Base-by-base conservation (phyloP, 2,888 invertebrate species). In the Xylophagus ater region DNA sequence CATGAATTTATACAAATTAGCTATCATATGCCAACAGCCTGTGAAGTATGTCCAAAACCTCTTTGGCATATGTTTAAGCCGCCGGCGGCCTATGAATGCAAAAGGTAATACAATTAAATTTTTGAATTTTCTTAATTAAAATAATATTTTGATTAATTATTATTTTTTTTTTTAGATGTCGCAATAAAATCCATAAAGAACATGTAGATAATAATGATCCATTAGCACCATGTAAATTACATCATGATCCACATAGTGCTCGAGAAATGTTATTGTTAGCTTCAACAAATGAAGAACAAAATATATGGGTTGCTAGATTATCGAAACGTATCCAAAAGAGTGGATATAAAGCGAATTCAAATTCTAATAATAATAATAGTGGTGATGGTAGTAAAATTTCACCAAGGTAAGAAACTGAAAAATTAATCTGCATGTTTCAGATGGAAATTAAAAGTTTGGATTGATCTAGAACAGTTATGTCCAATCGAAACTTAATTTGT, bases 61-160 rank as follows among this genome's bases (percentile, higher is more conserved):
- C 74, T 97, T 53, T 97, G 93, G 89, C 85, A 94, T 68, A 85
- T 97, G 81, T 86, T 98, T 68, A 82, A 93, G 57, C 97, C 97
- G 50, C 96, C 97, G 47, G 88, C 90, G 51, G 97, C 97, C 45
- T 76, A 93, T 57, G 97, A 97, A 71, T 98, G 98, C 68, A 77
- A 89, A 72, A 78, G 96, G 65, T 64, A 44, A 15, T 10, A 41
- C 15, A 21, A 28, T 26, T 25, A 18, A 18, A 14, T 13, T 21
- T 21, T 3, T 18, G 18, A 18, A 19, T 41, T n/a, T 33, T 30
- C 36, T 41, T 44, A 29, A 41, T 15, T 43, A 12, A 36, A 23
- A 37, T 15, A 40, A 40, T 12, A 31, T 30, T 31, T 33, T 14
- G 13, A 4, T 12, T 32, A 23, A 23, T 23, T 26, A n/a, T n/a